Base-by-base conservation (phyloP, 1,140 invertebrate genomes). In the Tyrophagus putrescentiae region DNA sequence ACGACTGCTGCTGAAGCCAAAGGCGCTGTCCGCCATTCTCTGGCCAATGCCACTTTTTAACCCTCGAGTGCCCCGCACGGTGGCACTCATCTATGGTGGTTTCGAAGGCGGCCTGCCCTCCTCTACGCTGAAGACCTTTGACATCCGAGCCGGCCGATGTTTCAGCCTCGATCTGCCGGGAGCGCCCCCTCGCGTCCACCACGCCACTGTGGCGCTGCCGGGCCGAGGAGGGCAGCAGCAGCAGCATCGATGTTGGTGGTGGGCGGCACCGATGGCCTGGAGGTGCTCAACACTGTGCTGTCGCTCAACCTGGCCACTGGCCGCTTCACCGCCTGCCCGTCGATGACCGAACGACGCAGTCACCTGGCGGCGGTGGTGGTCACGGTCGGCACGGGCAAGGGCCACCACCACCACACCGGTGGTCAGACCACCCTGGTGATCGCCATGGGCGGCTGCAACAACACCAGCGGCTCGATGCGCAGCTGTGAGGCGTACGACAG, bases 101-200 rank as follows among this genome's bases (percentile, higher is more conserved):
- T 87, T 84, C 84, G 80, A 76, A 58, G 80, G 79, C 0, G 79
- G 80, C 1, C 79, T 76, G 7, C 79, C 83, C 1, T 85, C 83
- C 0, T 80, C 79, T 68, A 78, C 77, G 61, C 80, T 87, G 5
- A 84, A 87, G 68, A 81, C 82, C 0, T 87, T 85, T 69, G 84
- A 87, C 66, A 82, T 81, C 0, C 69, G 82, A 61, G 82, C 84
- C 1, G 83, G 86, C 71, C 73, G 81, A 44, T 87, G 84, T 84
- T 64, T 60, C 53, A 18, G 36, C 29, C 27, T 33, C 7, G 7
- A 60, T 18, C 28, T 57, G 23, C 16, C 76, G 66, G 82, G 83
- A 65, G 67, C 74, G 0, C 75, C 75, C 1, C 79, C 79, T n/a
- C 73, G 83, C 34, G 82, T 84, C 4, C 85, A 86, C 68, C 84